These are phyloP conservation scores for Hystrix cristata DNA, from an alignment of 2,113 vertebrate species.

Conservation along the genomic window DNA sequence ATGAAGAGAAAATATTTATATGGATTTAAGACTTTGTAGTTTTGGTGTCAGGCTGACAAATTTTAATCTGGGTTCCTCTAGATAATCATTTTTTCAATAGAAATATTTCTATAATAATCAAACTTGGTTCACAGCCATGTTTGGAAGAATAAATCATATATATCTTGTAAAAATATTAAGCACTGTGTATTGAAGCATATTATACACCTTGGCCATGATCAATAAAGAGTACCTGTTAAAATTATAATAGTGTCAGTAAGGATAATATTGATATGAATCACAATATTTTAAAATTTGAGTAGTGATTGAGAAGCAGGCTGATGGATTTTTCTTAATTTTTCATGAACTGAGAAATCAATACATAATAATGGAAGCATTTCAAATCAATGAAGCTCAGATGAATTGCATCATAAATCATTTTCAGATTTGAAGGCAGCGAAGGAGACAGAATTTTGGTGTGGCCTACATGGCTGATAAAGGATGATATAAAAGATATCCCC, in stretches of 20 bases:
- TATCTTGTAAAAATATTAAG: background rate
- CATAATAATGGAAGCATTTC: slow-evolving; percentile 48
- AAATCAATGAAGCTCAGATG: slow-evolving; percentile 51
- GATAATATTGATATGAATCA: slow-evolving; percentile 30
- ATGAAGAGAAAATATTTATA: background rate
- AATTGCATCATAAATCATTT: slow-evolving; percentile 65
- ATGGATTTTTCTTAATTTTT: slow-evolving; percentile 53
- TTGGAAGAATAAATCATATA: slow-evolving; percentile 29
- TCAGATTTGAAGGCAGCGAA: slow-evolving; percentile 41
- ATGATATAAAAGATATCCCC: background rate
- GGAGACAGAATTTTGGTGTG: slow-evolving; percentile 38
- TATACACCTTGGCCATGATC: background rate
- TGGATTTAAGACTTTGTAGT: background rate
- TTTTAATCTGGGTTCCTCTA: background rate
- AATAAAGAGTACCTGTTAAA: background rate
- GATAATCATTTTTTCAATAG: background rate
- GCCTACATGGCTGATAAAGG: background rate
- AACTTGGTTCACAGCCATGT: background rate
- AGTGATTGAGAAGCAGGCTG: background rate
- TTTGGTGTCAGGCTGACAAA: background rate
- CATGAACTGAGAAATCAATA: slow-evolving; percentile 75
- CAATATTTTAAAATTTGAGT: slow-evolving; percentile 29
- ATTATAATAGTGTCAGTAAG: slow-evolving; percentile 5
- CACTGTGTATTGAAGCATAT: background rate
- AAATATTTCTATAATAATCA: background rate